These are phyloP conservation scores for Poecile atricapillus DNA, from an alignment of 2,113 vertebrate genomes.

Conservation along the genomic window DNA sequence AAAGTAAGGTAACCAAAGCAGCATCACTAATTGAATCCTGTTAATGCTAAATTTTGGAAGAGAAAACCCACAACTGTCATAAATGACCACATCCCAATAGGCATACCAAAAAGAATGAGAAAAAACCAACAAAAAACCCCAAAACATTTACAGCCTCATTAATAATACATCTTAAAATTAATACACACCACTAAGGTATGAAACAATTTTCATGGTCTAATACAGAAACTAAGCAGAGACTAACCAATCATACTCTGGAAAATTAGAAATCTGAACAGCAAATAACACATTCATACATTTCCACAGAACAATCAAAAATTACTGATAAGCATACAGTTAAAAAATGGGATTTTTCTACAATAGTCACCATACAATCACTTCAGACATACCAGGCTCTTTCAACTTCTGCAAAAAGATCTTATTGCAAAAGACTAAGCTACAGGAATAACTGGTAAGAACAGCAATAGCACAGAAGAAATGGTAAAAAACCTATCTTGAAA, in stretches of 20 bases:
- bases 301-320: not conserved
- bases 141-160: not conserved
- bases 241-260: not conserved
- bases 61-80: not conserved
- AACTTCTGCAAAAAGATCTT: not conserved
- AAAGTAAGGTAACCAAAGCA: not conserved
- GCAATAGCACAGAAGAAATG: not conserved
- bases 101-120: not conserved
- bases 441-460: not conserved
- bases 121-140: no score
- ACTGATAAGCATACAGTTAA: not conserved
- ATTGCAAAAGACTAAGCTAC: not conserved
- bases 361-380: not conserved
- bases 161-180: not conserved
- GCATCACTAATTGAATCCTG: not conserved
- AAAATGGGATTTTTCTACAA: not conserved
- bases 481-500: not conserved
- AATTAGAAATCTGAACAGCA: not conserved
- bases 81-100: not conserved
- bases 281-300: not conserved
- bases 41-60: not conserved
- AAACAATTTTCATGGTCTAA: not conserved
- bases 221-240: not conserved
- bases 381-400: not conserved
- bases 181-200: not conserved